phyloP scores from a whole-genome alignment of 2,888 invertebrate genomes.

The Phaedon cochleariae region DNA sequence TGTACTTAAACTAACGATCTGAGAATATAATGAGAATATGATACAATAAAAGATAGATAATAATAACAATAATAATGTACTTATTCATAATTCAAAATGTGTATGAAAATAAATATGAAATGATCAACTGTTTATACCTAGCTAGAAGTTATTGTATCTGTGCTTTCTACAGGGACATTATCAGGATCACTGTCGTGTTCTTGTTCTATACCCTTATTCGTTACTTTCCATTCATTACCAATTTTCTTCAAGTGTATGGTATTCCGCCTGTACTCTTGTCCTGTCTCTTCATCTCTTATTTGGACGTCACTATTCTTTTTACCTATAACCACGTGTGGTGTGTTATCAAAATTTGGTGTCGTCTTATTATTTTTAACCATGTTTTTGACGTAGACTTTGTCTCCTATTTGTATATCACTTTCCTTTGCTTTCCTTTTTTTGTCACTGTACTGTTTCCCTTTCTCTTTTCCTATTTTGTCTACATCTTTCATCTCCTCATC shows the following conservation, averaged over 20 bases:
- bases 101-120: too few relatives aligned
- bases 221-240: slow-evolving; percentile 28
- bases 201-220: too few relatives aligned
- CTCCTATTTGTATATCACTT: slow-evolving; percentile 12
- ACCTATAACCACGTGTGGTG: slow-evolving; percentile 20
- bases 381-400: slow-evolving; percentile 30
- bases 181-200: too few relatives aligned
- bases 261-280: slow-evolving; percentile 25
- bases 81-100: too few relatives aligned
- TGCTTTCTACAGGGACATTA: too few relatives aligned
- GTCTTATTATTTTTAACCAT: slow-evolving; percentile 22
- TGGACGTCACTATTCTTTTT: slow-evolving; percentile 27
- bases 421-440: slow-evolving; percentile 38
- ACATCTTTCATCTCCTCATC: slow-evolving; percentile 13
- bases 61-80: too few relatives aligned
- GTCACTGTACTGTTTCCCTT: slow-evolving; percentile 29
- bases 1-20: too few relatives aligned
- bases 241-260: slow-evolving; percentile 31
- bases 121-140: too few relatives aligned
- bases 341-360: slow-evolving; percentile 24
- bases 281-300: slow-evolving; percentile 24
- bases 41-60: too few relatives aligned
- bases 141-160: too few relatives aligned
- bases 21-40: too few relatives aligned
- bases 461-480: slow-evolving; percentile 22